Evolutionary conservation across 2,113 vertebrate species (phyloP), one percentile per base, ranked within the genome.

Genomic region (Osmerus eperlanus): DNA sequence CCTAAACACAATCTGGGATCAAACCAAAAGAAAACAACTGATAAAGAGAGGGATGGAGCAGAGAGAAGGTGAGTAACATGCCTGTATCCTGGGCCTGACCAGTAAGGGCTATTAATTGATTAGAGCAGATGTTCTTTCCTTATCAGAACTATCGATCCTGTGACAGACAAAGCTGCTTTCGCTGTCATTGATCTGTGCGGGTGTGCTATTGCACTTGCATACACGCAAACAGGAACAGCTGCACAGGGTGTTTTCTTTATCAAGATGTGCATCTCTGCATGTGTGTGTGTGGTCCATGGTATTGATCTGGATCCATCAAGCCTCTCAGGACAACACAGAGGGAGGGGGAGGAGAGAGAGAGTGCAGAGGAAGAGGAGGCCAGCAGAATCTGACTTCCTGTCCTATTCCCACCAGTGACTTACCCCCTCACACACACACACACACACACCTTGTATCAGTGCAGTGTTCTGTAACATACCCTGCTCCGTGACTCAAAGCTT

Each of bases 51-150:
- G 11, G 47, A 52, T 15, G 23, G 23, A 65, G 53, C n/a, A 23
- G 21, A 55, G 29, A 19, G 23, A 63, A 25, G 36, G 29, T 62
- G 47, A 36, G 15, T 58, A 11, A 32, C 28, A 12, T 41, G 18
- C 5, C 4, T 41, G 62, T 41, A 14, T 21, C 62, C 18, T 65
- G 25, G 25, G 1, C 32, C 59, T 3, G 8, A 32, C 23, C 71
- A 65, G 73, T 67, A 82, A 78, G 68, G 65, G 78, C 75, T 80
- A 82, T 87, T 81, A 81, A 86, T 76, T 83, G 84, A 86, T 52
- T 70, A 54, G 28, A 47, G 70, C 65, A 53, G 63, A 77, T 23
- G 71, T 67, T 72, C 69, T 66, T 60, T 66, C 73, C 75, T 55
- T 71, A 53, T 64, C 67, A 28, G 71, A 66, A 71, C 53, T 69